Percentiles rank a stretch among this genome's conserved stretches.
Evolutionary conservation across 1,140 invertebrate species (phyloP).

Genomic region (Lutraria rhynchaena): DNA sequence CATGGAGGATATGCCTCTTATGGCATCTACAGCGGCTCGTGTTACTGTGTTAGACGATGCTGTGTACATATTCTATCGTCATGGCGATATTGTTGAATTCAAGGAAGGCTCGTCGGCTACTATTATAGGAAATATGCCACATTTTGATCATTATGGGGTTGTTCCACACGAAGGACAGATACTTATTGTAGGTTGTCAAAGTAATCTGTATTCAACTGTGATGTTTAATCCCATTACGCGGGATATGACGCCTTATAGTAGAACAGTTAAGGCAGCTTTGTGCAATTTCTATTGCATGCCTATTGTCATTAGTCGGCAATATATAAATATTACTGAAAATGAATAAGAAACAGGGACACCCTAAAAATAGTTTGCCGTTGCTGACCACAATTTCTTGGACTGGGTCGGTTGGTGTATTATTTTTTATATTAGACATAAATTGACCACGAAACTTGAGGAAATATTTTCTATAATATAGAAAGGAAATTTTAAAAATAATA

Average conservation of each 20-base stretch:
- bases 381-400: too few species aligned
- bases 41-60: conserved; percentile 43
- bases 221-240: conserved; percentile 38
- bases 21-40: conserved; percentile 38
- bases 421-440: too few species aligned
- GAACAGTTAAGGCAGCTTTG: conserved; percentile 52
- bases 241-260: conserved; percentile 39
- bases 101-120: conserved; percentile 7
- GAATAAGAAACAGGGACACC: too few species aligned
- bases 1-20: conserved; percentile 44
- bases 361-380: too few species aligned
- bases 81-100: conserved; percentile 46
- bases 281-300: conserved; percentile 53
- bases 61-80: conserved; percentile 56
- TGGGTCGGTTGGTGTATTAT: too few species aligned
- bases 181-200: conserved; percentile 52
- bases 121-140: conserved; percentile 43
- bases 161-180: conserved; percentile 44
- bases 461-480: too few species aligned
- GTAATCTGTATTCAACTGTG: conserved; percentile 51
- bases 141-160: conserved; percentile 57
- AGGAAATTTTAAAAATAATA: too few species aligned
- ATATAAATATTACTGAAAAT: conserved; percentile 4
- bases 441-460: too few species aligned
- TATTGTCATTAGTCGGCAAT: conserved; percentile 35